A percentile compares a stretch with the other conserved stretches of the same genome.
Conservation (phyloP, 2,113 vertebrate species). For the Hirundichthys speculiger region DNA sequence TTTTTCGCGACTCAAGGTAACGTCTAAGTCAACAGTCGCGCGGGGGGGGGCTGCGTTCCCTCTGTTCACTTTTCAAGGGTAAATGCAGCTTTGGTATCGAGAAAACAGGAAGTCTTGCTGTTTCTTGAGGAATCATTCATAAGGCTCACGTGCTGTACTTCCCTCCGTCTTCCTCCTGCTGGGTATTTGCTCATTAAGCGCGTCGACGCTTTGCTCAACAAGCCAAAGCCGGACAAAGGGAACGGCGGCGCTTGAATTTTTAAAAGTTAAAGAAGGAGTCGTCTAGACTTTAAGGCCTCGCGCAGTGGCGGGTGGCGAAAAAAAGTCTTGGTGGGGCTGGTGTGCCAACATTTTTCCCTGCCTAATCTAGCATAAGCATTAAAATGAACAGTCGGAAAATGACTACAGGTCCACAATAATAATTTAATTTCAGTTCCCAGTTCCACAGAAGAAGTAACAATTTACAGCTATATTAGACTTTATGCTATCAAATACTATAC, state of each 20-base stretch:
- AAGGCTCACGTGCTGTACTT: conserved; percentile 55
- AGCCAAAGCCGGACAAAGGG: conserved; percentile 28
- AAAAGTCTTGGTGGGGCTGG: no score
- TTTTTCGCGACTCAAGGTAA: conserved; percentile 78
- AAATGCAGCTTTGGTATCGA: conserved; percentile 35
- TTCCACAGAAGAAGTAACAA: no score
- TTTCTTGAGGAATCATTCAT: conserved; percentile 63
- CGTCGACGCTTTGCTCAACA: conserved; percentile 36
- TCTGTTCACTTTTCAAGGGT: conserved; percentile 73
- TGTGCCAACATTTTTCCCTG: no score
- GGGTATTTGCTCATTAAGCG: conserved; percentile 64
- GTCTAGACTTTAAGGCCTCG: neutral
- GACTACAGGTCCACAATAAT: no score
- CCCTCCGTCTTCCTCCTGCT: conserved; percentile 51
- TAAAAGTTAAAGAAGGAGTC: conserved; percentile 10
- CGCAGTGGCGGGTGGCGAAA: no score
- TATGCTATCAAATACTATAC: no score
- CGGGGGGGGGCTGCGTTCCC: conserved; percentile 38
- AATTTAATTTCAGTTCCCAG: no score
- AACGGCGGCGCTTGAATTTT: conserved; percentile 27
- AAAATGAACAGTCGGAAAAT: no score
- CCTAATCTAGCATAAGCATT: no score
- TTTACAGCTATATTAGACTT: no score
- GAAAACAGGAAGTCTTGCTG: conserved; percentile 58
- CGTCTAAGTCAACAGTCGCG: conserved; percentile 73